Evolutionary conservation across 1,140 invertebrate genomes (phyloP), one percentile per base, ranked within the genome.

Genomic region (Nebria ingens): DNA sequence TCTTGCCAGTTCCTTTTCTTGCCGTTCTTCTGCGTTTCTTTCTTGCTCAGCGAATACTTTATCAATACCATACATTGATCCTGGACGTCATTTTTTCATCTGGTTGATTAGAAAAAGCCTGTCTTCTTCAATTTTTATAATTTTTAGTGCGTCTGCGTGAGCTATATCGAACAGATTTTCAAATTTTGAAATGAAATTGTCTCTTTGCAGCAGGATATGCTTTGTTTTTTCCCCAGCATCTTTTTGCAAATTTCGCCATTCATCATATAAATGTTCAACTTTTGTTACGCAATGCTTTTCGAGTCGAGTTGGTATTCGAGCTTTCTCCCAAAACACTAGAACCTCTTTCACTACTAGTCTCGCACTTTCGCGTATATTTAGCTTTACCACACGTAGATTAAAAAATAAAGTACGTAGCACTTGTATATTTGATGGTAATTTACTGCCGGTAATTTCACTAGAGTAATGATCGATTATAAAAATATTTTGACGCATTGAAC

Each of bases 201-300:
- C 22, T 17, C 52, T 60, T 55, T 58, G 61, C 51, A 52, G 42
- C 38, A 56, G 59, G 20, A 60, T 42, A 15, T 56, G 38, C 55
- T 59, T 60, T 38, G 50, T 62, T 61, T 62, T 63, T 4, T 61
- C n/a, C n/a, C n/a, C 58, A 17, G 56, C 29, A 53, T 62, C 60
- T 63, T 64, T 62, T 64, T 65, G 58, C 23, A 65, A 57, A n/a
- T 61, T 54, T 53, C 60, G 52, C 57, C 64, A 62, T 58, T 55
- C 57, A 45, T 59, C 52, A 51, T 62, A 63, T 49, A 64, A 56
- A 51, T 52, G 20, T 19, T 64, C 64, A 52, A 61, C 56, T 58
- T 64, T 63, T 51, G 63, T 65, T 15, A 63, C 60, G 59, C 61
- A 61, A 49, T 66, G n/a, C n/a, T n/a, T n/a, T n/a, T n/a, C n/a